phyloP scores from a whole-genome alignment of 2,888 invertebrate genomes.

The Tetragonula carbonaria region DNA sequence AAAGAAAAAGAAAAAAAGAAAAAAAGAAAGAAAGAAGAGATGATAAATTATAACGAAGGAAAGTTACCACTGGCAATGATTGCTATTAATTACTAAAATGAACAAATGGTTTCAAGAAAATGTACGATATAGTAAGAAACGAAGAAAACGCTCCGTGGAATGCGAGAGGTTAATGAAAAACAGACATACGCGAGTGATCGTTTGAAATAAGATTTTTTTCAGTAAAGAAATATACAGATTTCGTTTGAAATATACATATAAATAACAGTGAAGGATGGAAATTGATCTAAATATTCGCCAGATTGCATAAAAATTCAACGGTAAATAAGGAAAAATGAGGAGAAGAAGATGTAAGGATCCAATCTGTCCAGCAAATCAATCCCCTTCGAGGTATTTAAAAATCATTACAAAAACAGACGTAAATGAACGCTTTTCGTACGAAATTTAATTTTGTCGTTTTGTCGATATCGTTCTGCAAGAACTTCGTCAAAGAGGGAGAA shows the following conservation, averaged over 20 bases:
- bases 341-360: constrained; percentile 49
- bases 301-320: background rate
- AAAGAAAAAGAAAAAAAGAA: too few relatives aligned
- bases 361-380: constrained; percentile 46
- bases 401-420: background rate
- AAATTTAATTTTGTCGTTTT: background rate
- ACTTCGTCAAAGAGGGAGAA: background rate
- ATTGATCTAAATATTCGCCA: background rate
- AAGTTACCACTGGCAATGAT: background rate
- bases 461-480: background rate
- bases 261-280: background rate
- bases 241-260: background rate
- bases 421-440: background rate
- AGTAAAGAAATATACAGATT: background rate
- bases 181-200: background rate
- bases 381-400: constrained; percentile 30
- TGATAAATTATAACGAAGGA: constrained; percentile 1
- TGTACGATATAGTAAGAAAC: constrained; percentile 16
- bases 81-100: constrained; percentile 9
- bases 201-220: background rate
- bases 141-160: constrained; percentile 30
- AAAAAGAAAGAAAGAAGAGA: background rate
- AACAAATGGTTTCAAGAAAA: constrained; percentile 11
- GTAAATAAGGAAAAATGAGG: constrained; percentile 44
- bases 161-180: constrained; percentile 28